These are phyloP conservation scores for Drosophila macrospina DNA, from an alignment of 2,888 invertebrate species.

Conservation along the genomic window DNA sequence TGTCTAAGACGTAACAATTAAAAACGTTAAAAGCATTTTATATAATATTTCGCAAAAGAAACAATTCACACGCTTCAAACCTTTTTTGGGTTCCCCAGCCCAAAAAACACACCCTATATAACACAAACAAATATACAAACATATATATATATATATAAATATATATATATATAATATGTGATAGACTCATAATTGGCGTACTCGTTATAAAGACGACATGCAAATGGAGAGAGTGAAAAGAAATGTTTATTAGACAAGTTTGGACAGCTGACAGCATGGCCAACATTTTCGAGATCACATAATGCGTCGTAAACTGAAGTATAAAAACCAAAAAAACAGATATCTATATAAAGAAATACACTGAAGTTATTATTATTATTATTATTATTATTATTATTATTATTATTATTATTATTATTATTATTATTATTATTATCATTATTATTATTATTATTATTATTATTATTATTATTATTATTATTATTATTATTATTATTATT, in stretches of 20 bases:
- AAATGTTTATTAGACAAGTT: constrained; percentile 66
- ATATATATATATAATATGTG: constrained; percentile 7
- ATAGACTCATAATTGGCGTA: constrained; percentile 35
- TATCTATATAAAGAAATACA: constrained; percentile 29
- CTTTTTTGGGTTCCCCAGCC: constrained; percentile 35
- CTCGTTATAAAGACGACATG: constrained; percentile 22
- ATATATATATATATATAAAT: constrained; percentile 7
- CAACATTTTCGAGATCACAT: constrained; percentile 36
- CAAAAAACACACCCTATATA: constrained; percentile 55
- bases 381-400: constrained; percentile 24
- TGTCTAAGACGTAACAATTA: constrained; percentile 70
- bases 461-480: constrained; percentile 31
- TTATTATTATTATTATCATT: constrained; percentile 33
- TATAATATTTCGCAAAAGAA: constrained; percentile 61
- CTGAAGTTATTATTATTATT: constrained; percentile 25
- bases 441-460: constrained; percentile 30
- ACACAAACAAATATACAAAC: constrained; percentile 1
- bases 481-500: constrained; percentile 21
- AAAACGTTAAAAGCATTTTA: constrained; percentile 71
- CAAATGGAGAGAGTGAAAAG: constrained; percentile 45
- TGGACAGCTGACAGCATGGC: constrained; percentile 41
- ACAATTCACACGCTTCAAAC: constrained; percentile 65
- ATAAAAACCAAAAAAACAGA: constrained; percentile 16
- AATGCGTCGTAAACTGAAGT: constrained; percentile 45
- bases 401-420: constrained; percentile 35